These are phyloP conservation scores for Engraulis encrasicolus DNA, from an alignment of 2,113 vertebrate genomes.

Conservation along the genomic window DNA sequence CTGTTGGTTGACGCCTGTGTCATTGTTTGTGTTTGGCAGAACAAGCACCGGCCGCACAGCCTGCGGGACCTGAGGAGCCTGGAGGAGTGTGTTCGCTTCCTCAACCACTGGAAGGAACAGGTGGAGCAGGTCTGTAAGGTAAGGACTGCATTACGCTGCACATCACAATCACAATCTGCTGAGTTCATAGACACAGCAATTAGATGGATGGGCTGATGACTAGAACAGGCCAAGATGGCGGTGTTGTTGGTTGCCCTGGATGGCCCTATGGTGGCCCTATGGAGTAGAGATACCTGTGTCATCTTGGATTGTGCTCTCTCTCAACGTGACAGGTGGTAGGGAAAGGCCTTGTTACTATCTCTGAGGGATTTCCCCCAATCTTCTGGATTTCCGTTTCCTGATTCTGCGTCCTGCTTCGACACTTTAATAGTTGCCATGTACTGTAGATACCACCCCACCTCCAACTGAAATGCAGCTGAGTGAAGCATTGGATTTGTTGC, in stretches of 20 bases:
- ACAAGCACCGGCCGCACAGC: conserved; percentile 56
- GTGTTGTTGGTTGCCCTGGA: too few species aligned
- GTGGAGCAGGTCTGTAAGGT: conserved; percentile 78
- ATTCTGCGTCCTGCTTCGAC: background rate
- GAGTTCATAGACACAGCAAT: too few species aligned
- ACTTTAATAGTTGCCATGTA: background rate
- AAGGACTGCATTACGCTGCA: conserved; percentile 1
- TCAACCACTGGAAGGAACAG: conserved; percentile 73
- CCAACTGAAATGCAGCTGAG: background rate
- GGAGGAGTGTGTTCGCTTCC: conserved; percentile 75
- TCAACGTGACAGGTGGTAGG: background rate
- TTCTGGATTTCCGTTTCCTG: background rate
- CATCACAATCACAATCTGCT: background rate
- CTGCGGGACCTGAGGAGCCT: conserved; percentile 72
- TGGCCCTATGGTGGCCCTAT: too few species aligned
- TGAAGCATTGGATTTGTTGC: too few species aligned
- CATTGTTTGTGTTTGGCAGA: conserved; percentile 32
- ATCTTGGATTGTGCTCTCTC: too few species aligned
- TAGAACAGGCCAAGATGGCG: too few species aligned
- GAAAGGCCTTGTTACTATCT: background rate
- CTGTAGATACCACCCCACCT: too few species aligned
- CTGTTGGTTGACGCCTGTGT: background rate
- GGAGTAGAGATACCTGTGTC: too few species aligned
- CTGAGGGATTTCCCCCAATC: background rate
- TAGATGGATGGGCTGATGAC: background rate